Conservation (phyloP, 2,797 vertebrate genomes). For the Chloroceryle amazona region DNA sequence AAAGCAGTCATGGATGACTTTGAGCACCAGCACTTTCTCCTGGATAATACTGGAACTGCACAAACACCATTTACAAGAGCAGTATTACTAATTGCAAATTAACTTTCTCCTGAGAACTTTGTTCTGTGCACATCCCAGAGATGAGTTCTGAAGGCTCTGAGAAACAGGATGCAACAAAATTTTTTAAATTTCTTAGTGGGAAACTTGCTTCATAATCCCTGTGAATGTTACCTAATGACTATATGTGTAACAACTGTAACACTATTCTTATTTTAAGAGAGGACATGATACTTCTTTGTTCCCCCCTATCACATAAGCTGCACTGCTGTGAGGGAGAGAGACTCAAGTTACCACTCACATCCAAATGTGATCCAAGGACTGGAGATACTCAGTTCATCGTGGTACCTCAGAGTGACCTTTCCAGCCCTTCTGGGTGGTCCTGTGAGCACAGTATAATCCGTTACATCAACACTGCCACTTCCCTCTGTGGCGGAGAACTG, state of each 20-base stretch:
- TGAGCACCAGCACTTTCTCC: neutral
- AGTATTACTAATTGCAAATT: neutral
- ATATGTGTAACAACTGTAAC: neutral
- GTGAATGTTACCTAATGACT: neutral
- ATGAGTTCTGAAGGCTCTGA: neutral
- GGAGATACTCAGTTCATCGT: neutral
- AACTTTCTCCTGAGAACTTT: neutral
- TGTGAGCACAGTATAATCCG: neutral
- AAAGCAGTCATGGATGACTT: neutral
- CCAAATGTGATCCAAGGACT: neutral
- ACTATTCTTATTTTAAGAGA: neutral
- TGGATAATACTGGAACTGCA: neutral
- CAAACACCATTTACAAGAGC: neutral
- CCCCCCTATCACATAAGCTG: neutral
- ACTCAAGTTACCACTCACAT: neutral
- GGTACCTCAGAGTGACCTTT: neutral
- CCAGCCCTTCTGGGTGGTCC: neutral
- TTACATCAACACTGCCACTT: neutral
- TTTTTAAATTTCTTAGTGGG: neutral
- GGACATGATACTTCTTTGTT: neutral
- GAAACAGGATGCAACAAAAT: neutral
- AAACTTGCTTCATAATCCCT: neutral
- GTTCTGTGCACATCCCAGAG: neutral
- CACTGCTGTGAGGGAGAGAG: neutral
- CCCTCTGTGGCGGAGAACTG: neutral